These are phyloP conservation scores for Lordiphosa clarofinis DNA, from an alignment of 1,140 invertebrate species.

Conservation along the genomic window DNA sequence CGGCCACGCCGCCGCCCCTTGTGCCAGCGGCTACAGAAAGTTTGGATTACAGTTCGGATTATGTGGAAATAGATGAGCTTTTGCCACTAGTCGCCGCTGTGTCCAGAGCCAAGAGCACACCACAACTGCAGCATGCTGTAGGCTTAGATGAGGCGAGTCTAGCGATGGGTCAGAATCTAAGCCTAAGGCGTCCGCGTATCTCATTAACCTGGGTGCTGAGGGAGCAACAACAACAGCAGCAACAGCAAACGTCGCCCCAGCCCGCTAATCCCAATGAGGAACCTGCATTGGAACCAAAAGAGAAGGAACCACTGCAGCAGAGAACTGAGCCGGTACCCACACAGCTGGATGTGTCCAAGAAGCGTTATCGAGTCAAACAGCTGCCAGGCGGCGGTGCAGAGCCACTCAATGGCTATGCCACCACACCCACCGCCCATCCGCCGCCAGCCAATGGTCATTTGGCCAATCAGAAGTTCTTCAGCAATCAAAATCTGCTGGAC, in stretches of 20 bases:
- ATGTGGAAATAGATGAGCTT: conserved; percentile 76
- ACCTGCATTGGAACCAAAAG: conserved; percentile 14
- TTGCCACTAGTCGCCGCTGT: conserved; percentile 44
- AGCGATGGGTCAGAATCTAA: conserved; percentile 81
- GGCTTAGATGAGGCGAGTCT: conserved; percentile 21
- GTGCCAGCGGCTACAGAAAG: conserved; percentile 17
- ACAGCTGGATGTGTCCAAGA: conserved; percentile 63
- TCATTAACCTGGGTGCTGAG: conserved; percentile 86
- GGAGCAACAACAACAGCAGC: conserved; percentile 80
- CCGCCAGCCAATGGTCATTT: conserved; percentile 45
- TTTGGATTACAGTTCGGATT: conserved; percentile 67
- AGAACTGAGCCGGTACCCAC: conserved; percentile 56
- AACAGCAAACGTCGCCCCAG: conserved; percentile 31
- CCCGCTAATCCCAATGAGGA: conserved; percentile 36
- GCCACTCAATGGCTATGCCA: conserved; percentile 71
- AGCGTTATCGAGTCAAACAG: conserved; percentile 68
- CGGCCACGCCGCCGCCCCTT: conserved; percentile 61
- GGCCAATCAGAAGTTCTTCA: conserved; percentile 72
- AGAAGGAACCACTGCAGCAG: conserved; percentile 33
- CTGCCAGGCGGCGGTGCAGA: conserved; percentile 46
- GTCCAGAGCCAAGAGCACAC: conserved; percentile 62
- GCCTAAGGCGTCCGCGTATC: conserved; percentile 84
- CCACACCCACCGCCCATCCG: conserved; percentile 68
- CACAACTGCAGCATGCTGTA: conserved; percentile 59
- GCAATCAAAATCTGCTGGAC: conserved; percentile 75